phyloP scores from a whole-genome alignment of 2,113 vertebrate species.

The Montifringilla adamsi region DNA sequence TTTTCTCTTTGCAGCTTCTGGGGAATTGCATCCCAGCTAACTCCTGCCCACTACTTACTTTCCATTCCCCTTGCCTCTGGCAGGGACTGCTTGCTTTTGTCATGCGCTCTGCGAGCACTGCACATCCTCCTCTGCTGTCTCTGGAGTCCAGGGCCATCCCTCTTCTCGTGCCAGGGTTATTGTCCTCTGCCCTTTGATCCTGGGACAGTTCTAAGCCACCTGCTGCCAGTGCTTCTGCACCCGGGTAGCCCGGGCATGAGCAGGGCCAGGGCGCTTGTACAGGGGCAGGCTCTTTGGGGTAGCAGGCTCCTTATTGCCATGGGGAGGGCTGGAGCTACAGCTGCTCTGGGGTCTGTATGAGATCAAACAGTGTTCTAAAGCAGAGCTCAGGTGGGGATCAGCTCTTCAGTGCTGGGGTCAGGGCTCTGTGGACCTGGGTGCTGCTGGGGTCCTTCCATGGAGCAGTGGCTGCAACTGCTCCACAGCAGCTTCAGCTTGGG shows the following conservation, averaged over 20 bases:
- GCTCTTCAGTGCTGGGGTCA: neutral
- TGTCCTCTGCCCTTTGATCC: neutral
- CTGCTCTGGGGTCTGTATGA: neutral
- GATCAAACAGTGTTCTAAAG: neutral
- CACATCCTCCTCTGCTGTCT: neutral
- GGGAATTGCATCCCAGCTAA: neutral
- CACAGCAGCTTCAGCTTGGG: neutral
- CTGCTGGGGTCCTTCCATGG: neutral
- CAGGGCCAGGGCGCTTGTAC: accelerated
- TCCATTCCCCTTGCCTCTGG: neutral
- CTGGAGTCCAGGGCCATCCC: neutral
- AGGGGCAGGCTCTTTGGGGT: neutral
- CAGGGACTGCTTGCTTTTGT: neutral
- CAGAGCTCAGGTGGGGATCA: neutral
- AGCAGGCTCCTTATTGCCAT: neutral
- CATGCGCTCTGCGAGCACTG: accelerated
- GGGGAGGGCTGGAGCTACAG: accelerated
- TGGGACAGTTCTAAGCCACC: neutral
- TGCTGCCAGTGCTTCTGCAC: neutral
- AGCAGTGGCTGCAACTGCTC: neutral
- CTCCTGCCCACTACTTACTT: neutral
- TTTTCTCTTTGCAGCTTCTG: neutral
- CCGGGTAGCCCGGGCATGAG: accelerated
- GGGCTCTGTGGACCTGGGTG: neutral
- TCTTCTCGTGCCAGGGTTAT: neutral